These are phyloP conservation scores for Drosophila aff. DNA, from an alignment of 1,140 invertebrate species.

Conservation along the genomic window DNA sequence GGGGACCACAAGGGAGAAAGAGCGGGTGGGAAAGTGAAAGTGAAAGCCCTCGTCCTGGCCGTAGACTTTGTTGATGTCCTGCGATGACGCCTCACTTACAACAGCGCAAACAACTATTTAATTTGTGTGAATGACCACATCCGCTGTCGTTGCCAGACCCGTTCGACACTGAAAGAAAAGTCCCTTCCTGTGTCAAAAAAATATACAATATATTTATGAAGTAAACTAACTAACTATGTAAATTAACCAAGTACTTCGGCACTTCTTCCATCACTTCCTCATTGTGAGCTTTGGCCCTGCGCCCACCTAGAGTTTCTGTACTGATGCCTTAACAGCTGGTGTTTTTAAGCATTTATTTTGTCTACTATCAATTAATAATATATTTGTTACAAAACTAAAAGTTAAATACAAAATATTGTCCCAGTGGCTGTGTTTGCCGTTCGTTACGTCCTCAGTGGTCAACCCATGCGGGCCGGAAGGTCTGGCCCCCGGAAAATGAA, in stretches of 20 bases:
- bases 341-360: neutral
- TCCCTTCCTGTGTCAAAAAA: neutral
- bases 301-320: neutral
- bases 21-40: conserved; percentile 2
- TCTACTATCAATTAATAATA: neutral
- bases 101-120: conserved; percentile 47
- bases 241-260: no score
- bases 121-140: conserved; percentile 25
- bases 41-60: conserved; percentile 11
- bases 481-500: conserved; percentile 33
- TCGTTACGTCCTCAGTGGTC: conserved; percentile 38
- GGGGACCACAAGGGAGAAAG: neutral
- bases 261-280: neutral
- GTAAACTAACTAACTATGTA: neutral
- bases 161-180: neutral
- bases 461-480: conserved; percentile 15
- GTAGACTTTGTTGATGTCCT: conserved; percentile 30
- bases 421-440: conserved; percentile 53
- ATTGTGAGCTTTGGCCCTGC: neutral
- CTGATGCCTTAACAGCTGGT: neutral
- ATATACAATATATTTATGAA: neutral
- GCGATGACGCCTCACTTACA: conserved; percentile 53
- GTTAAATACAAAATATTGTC: neutral
- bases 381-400: neutral
- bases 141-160: conserved; percentile 41